Base-by-base conservation (phyloP, 53 echinoderm and acorn worm genomes). In the Temnopleurus reevesii region DNA sequence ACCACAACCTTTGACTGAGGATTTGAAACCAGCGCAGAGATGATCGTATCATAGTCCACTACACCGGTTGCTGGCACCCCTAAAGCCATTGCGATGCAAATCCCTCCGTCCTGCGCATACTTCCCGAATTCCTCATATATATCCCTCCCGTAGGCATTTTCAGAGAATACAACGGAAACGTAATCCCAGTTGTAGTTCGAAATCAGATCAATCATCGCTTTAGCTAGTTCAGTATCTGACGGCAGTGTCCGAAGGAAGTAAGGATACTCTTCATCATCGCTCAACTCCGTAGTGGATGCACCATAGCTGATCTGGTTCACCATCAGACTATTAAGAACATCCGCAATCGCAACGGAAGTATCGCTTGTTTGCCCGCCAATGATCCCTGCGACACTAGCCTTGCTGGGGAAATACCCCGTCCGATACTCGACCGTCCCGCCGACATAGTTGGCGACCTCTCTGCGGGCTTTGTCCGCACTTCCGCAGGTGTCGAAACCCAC, bases 401-500 rank as follows among this genome's bases (percentile, higher is more conserved):
- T 86, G 53, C 90, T 90, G 21, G 86, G 87, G 51, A 80, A 89
- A 63, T 92, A 97, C 0, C 95, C 95, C 0, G 49, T 55, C 43
- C 97, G 91, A n/a, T 95, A 95, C 29, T 97, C 97, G 13, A 97
- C 95, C 1, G 86, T 89, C 2, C 94, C 95, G 7, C 90, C 91
- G 7, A 95, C 91, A 45, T 94, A 95, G 81, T 97, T 97, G 2
- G 92, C 81, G 9, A 89, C 89, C 55, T 95, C 97, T 31, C 94
- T 89, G 8, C 81, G 64, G 17, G 93, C 94, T 30, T 89, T 87
- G 26, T 95, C 92, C 12, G 83, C 90, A 56, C 91, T 95, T 1
- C 95, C 95, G 31, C 97, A 97, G 9, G 94, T 95, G 53, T 97
- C 95, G 61, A 97, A 97, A 0, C 89, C 97, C 8, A 97, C 81